Evolutionary conservation across 1,140 invertebrate genomes (phyloP).

Genomic region (Leptonema lineaticorne): DNA sequence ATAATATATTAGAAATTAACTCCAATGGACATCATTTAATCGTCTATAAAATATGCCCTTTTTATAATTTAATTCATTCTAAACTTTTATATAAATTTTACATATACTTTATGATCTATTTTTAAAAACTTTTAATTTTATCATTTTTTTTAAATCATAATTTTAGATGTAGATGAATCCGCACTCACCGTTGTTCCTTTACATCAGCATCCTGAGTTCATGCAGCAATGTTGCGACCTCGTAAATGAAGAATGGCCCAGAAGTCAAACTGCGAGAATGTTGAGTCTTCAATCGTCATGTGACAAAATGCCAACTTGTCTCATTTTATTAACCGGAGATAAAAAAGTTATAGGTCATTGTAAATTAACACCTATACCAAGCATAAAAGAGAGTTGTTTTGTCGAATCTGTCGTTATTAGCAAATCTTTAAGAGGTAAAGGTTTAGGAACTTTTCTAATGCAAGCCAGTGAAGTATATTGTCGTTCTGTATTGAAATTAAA

Average conservation of each 20-base stretch:
- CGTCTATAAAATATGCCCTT: too few species aligned
- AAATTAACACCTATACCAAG: constrained; percentile 69
- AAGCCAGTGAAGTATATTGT: constrained; percentile 68
- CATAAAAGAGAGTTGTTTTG: constrained; percentile 66
- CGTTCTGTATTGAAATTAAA: constrained; percentile 60
- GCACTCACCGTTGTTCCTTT: constrained; percentile 60
- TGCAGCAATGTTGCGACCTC: constrained; percentile 67
- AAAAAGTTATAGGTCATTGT: constrained; percentile 69
- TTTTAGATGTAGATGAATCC: constrained; percentile 27
- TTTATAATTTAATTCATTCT: too few species aligned
- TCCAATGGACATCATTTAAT: too few species aligned
- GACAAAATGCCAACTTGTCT: constrained; percentile 71
- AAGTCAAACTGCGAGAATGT: constrained; percentile 71
- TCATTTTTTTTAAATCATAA: too few species aligned
- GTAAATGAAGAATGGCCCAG: constrained; percentile 81
- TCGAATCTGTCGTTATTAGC: constrained; percentile 77
- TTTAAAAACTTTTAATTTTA: too few species aligned
- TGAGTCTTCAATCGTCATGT: constrained; percentile 67
- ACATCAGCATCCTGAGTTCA: constrained; percentile 68
- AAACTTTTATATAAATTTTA: too few species aligned
- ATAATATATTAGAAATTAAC: too few species aligned
- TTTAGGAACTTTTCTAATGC: constrained; percentile 70
- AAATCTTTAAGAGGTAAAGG: constrained; percentile 68
- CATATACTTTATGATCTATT: too few species aligned
- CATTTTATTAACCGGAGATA: constrained; percentile 61